These are phyloP conservation scores for Drosophila anomelani DNA, from an alignment of 2,888 invertebrate genomes.

Conservation along the genomic window DNA sequence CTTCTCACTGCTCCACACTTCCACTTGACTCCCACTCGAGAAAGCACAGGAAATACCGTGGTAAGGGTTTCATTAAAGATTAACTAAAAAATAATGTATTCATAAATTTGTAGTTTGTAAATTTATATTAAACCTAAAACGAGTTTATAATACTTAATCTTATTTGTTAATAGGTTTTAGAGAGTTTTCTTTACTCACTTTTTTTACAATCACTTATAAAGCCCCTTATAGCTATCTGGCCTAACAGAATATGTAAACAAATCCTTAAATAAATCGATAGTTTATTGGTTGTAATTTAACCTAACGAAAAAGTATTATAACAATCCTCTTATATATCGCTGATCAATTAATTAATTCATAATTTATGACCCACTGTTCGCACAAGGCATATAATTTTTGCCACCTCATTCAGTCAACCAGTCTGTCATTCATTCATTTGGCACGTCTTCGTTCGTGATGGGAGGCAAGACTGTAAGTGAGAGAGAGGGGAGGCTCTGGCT, in stretches of 20 bases:
- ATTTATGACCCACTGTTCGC: conserved; percentile 23
- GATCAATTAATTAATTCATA: background rate
- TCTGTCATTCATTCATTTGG: conserved; percentile 60
- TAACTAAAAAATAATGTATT: background rate
- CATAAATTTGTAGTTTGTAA: background rate
- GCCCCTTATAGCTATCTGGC: background rate
- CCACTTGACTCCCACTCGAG: conserved; percentile 49
- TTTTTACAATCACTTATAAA: background rate
- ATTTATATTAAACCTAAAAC: background rate
- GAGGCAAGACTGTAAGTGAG: conserved; percentile 18
- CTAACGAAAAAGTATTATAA: background rate
- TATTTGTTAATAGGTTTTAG: background rate
- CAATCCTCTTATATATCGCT: background rate
- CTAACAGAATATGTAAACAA: background rate
- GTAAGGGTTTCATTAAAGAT: background rate
- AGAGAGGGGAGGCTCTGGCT: background rate
- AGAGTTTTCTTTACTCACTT: background rate
- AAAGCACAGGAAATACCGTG: conserved; percentile 45
- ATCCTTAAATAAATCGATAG: background rate
- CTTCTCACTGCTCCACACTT: conserved; percentile 49
- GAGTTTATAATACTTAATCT: too few species aligned
- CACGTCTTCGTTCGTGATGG: conserved; percentile 55
- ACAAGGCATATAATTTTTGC: conserved; percentile 40
- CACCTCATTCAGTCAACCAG: conserved; percentile 69
- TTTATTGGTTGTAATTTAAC: background rate